Conservation (phyloP, 2,888 invertebrate species). For the Unio pictorum region DNA sequence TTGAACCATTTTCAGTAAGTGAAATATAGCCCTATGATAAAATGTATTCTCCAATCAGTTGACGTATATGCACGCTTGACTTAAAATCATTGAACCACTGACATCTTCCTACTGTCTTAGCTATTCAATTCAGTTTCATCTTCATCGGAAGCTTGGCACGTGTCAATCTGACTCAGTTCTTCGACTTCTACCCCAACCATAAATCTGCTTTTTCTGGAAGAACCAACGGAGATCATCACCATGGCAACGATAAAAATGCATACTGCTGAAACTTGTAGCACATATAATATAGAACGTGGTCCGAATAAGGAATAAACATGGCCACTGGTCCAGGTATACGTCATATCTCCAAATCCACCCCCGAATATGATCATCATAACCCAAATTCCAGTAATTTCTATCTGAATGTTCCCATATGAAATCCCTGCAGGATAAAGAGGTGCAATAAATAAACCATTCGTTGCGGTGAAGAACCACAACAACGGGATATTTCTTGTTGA, state of each 20-base stretch:
- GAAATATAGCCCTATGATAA: too few relatives aligned
- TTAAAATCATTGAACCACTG: too few relatives aligned
- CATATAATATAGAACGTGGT: conserved; percentile 28
- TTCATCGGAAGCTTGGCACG: too few relatives aligned
- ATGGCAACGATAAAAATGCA: conserved; percentile 16
- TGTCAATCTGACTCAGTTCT: too few relatives aligned
- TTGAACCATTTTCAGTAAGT: too few relatives aligned
- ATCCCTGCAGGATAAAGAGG: conserved; percentile 36
- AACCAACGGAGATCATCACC: not conserved
- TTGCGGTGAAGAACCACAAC: conserved; percentile 31
- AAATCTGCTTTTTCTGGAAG: too few relatives aligned
- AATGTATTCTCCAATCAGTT: too few relatives aligned
- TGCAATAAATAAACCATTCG: conserved; percentile 27
- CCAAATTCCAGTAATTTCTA: conserved; percentile 32
- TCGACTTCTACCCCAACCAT: too few relatives aligned
- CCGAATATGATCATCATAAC: conserved; percentile 31
- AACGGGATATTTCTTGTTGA: conserved; percentile 16
- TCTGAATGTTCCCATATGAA: conserved; percentile 36
- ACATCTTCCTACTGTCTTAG: too few relatives aligned
- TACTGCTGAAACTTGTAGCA: conserved; percentile 24
- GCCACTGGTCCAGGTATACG: conserved; percentile 32
- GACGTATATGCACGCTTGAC: too few relatives aligned
- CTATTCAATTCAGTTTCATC: too few relatives aligned
- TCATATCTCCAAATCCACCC: conserved; percentile 26
- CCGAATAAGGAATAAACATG: conserved; percentile 25